Conservation (phyloP, 2,888 invertebrate species). For the Junonia oenone region DNA sequence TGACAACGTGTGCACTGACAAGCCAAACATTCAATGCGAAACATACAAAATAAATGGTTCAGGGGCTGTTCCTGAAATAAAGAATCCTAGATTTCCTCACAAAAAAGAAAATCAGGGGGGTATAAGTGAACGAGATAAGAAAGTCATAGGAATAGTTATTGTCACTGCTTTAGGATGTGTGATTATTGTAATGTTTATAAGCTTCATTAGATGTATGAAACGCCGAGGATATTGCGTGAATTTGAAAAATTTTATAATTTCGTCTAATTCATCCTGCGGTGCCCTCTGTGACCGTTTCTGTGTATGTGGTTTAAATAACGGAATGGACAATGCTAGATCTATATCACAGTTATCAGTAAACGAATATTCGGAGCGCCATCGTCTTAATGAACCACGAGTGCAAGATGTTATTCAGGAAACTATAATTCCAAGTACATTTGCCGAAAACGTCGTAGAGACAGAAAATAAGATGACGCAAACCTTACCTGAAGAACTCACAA, state of each 20-base stretch:
- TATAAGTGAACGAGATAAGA: conserved; percentile 54
- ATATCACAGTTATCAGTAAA: conserved; percentile 81
- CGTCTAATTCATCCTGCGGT: conserved; percentile 58
- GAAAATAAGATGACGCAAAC: conserved; percentile 85
- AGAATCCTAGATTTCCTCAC: conserved; percentile 70
- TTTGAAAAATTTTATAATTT: conserved; percentile 59
- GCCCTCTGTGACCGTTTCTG: conserved; percentile 58
- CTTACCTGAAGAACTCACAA: conserved; percentile 86
- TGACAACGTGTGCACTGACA: conserved; percentile 77
- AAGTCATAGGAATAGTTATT: conserved; percentile 72
- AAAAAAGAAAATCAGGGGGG: conserved; percentile 41
- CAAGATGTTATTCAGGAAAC: conserved; percentile 59
- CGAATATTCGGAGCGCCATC: conserved; percentile 82
- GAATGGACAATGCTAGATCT: conserved; percentile 79
- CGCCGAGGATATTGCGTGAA: conserved; percentile 75
- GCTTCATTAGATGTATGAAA: conserved; percentile 78
- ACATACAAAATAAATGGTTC: conserved; percentile 60
- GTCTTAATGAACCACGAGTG: conserved; percentile 77
- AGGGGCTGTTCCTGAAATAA: conserved; percentile 52
- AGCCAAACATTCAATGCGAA: conserved; percentile 77
- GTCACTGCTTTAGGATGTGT: conserved; percentile 74
- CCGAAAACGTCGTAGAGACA: conserved; percentile 46
- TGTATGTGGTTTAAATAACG: conserved; percentile 60
- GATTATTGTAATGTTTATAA: conserved; percentile 73
- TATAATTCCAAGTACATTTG: conserved; percentile 46